Evolutionary conservation across 2,113 vertebrate genomes (phyloP).

Genomic region (Hucho hucho): DNA sequence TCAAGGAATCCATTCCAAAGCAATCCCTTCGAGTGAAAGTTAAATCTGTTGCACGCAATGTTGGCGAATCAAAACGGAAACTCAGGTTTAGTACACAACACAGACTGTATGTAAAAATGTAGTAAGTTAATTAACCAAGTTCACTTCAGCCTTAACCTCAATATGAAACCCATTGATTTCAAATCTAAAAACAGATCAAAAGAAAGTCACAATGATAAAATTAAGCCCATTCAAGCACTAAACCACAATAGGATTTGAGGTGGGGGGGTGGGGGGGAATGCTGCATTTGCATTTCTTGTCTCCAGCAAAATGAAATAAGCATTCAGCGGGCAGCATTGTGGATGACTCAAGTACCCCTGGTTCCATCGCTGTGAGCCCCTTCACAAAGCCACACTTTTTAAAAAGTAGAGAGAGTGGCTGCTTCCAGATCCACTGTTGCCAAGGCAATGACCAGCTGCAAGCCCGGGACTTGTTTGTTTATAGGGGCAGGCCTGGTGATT

Average conservation of each 20-base stretch:
- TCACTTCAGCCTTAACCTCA: slow-evolving; percentile 10
- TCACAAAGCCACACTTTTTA: slow-evolving; percentile 4
- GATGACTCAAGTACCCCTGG: slow-evolving; percentile 66
- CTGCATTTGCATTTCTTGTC: slow-evolving; percentile 68
- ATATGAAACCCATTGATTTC: slow-evolving; percentile 20
- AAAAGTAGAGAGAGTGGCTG: slow-evolving; percentile 40
- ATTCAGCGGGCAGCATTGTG: slow-evolving; percentile 66
- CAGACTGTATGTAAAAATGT: not conserved
- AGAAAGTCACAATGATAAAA: slow-evolving; percentile 43
- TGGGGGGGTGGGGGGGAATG: not conserved
- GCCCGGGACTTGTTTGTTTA: slow-evolving; percentile 65
- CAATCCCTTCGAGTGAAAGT: too few relatives aligned
- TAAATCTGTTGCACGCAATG: too few relatives aligned
- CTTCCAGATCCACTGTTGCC: slow-evolving; percentile 71
- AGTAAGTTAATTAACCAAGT: slow-evolving; percentile 27
- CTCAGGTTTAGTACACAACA: not conserved
- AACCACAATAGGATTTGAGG: slow-evolving; percentile 5
- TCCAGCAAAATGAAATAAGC: slow-evolving; percentile 69
- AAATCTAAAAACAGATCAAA: slow-evolving; percentile 23
- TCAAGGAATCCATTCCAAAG: too few relatives aligned
- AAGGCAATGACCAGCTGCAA: slow-evolving; percentile 73
- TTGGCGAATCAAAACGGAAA: too few relatives aligned
- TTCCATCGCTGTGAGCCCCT: slow-evolving; percentile 56
- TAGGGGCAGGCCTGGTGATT: slow-evolving; percentile 49
- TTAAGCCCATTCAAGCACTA: slow-evolving; percentile 32